Evolutionary conservation across 2,113 vertebrate species (phyloP), one percentile per base, ranked within the genome.

Genomic region (Epinephelus lanceolatus): DNA sequence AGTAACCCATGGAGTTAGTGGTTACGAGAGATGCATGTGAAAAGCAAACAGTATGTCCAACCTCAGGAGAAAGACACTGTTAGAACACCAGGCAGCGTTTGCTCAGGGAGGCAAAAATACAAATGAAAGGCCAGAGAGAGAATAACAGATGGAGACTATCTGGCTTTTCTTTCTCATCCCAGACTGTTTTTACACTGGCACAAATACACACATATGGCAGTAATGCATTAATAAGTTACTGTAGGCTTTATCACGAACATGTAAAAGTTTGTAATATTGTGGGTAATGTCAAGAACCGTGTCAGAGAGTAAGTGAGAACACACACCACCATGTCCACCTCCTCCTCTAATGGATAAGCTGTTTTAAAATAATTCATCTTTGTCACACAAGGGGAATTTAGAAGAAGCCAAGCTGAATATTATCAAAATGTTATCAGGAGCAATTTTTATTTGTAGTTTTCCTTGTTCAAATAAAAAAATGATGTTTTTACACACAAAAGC

Each of bases 1-100:
- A 15, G 18, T 30, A 33, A 11, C 23, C 62, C 61, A 6, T 10
- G 18, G 18, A 15, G 17, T 33, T 11, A 17, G 23, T 33, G 49
- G 23, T 14, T 25, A 55, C 15, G 12, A 23, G 57, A 72, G 47
- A 68, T 19, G 84, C 89, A 78, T 91, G 90, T 86, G 91, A 93
- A 93, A 92, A 80, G 76, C 88, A 94, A 94, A 93, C 81, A 84
- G 33, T 27, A n/a, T 30, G 60, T 76, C 62, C 12, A 47, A 45
- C 33, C n/a, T 15, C 49, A 57, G 56, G 21, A 61, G 59, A 78
- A 57, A 69, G 56, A 56, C 51, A 71, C 23, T 5, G n/a, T 15
- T 0, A 49, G 18, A 56, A 57, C 11, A 5, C 8, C 33, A 9
- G 23, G 13, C 40, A 19, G n/a, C 13, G 4, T 78, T 84, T 78